Evolutionary conservation across 2,797 vertebrate species (phyloP), one percentile per base, ranked within the genome.

Genomic region (Tenualosa thibaudeaui): DNA sequence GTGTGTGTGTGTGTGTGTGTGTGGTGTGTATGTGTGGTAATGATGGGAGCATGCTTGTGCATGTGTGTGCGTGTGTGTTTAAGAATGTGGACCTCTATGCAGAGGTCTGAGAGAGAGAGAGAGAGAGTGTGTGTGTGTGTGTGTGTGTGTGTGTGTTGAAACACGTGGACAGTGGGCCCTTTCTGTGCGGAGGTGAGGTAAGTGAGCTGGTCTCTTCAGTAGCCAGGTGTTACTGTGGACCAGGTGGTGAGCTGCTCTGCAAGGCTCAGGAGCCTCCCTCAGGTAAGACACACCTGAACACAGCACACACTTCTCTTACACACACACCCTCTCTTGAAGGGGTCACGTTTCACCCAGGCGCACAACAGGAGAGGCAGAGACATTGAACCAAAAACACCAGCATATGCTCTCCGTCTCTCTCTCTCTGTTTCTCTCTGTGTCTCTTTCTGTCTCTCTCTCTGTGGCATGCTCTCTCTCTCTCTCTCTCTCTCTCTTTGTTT

Each of bases 1-100:
- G 65, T 71, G 65, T 71, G 65, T 71, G 65, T 17, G 65, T 71
- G 65, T 71, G 65, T 19, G 26, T 49, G 75, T 37, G 68, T 40
- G 68, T 65, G 62, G 9, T 65, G 24, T 65, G 26, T 9, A 24
- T 12, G 9, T 12, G 24, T 65, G 24, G 12, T 62, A 19, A 62
- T n/a, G 31, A 31, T 31, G 31, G 31, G 31, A 31, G 31, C 31
- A 31, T 31, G 31, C 31, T 31, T 31, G 1, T 31, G 31, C 31
- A 3, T 58, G 19, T 65, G 60, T 65, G 60, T 84, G 60, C 26
- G 60, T 24, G 22, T 65, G 24, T 17, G 17, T 40, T 8, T 17
- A 19, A 22, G 56, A 22, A 7, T 3, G 56, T 31, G 31, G 31
- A 31, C 31, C 31, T 31, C 31, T 31, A 1, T 31, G 53, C 53